phyloP scores from a whole-genome alignment of 2,113 vertebrate species.

The Erinaceus europaeus region DNA sequence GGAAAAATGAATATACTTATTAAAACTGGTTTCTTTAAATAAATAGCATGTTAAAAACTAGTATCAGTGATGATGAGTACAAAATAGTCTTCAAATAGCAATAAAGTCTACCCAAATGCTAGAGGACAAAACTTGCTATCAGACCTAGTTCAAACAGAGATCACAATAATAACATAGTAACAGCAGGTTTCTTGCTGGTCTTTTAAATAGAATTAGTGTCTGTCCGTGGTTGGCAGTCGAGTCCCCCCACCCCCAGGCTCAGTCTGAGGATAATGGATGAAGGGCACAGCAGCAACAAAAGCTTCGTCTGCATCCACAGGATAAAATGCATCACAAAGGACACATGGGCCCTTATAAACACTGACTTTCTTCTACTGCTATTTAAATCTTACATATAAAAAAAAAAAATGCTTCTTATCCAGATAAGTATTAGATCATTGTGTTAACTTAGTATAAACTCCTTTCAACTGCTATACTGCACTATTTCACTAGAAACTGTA shows the following conservation, averaged over 20 bases:
- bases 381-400: conserved; percentile 27
- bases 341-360: conserved; percentile 75
- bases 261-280: conserved; percentile 86
- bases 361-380: conserved; percentile 54
- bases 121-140: conserved; percentile 78
- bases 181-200: conserved; percentile 83
- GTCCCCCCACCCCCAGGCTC: conserved; percentile 83
- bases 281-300: conserved; percentile 85
- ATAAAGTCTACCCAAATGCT: conserved; percentile 75
- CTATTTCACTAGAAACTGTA: not conserved
- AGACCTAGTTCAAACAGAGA: conserved; percentile 85
- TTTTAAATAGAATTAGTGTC: conserved; percentile 85
- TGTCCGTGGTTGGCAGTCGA: no score
- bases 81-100: conserved; percentile 79
- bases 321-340: conserved; percentile 82
- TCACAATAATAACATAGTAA: conserved; percentile 84
- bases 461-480: conserved; percentile 5
- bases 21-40: conserved; percentile 33
- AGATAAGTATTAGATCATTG: not conserved
- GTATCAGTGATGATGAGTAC: conserved; percentile 65
- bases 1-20: not conserved
- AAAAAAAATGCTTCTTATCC: not conserved
- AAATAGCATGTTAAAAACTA: not conserved
- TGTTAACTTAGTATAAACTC: conserved; percentile 25
- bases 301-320: conserved; percentile 85